A percentile compares a stretch with the other conserved stretches of the same genome.
Evolutionary conservation across 2,113 vertebrate genomes (phyloP).

Genomic region (Pterocles burchelli): DNA sequence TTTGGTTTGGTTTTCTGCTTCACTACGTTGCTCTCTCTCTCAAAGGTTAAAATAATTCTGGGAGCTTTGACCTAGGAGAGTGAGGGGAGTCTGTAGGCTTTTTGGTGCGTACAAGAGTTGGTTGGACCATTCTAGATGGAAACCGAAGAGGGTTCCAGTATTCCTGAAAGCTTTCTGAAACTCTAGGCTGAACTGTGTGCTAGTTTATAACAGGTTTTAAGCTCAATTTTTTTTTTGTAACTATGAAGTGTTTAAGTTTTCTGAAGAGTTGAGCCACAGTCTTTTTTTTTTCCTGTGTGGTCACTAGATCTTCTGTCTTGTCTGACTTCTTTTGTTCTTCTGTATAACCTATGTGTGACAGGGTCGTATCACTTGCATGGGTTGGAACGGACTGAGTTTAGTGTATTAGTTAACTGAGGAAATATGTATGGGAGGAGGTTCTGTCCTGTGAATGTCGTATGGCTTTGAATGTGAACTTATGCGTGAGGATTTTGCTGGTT

Average conservation of each 20-base stretch:
- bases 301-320: not conserved
- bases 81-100: not conserved
- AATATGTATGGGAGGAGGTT: not conserved
- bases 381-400: not conserved
- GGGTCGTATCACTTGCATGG: fast-evolving
- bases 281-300: not conserved
- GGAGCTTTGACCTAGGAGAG: not conserved
- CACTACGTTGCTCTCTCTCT: fast-evolving
- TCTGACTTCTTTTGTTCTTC: not conserved
- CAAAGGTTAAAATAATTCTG: not conserved
- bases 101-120: not conserved
- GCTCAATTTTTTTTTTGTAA: not conserved
- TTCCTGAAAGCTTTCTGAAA: not conserved
- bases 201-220: not conserved
- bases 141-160: not conserved
- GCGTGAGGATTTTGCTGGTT: not conserved
- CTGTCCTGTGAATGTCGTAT: not conserved
- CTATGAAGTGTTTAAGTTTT: not conserved
- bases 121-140: not conserved
- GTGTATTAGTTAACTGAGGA: not conserved
- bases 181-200: not conserved
- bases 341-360: fast-evolving
- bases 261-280: fast-evolving
- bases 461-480: not conserved
- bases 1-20: not conserved